Conservation (phyloP, 2,888 invertebrate genomes). For the Ormia ochracea region DNA sequence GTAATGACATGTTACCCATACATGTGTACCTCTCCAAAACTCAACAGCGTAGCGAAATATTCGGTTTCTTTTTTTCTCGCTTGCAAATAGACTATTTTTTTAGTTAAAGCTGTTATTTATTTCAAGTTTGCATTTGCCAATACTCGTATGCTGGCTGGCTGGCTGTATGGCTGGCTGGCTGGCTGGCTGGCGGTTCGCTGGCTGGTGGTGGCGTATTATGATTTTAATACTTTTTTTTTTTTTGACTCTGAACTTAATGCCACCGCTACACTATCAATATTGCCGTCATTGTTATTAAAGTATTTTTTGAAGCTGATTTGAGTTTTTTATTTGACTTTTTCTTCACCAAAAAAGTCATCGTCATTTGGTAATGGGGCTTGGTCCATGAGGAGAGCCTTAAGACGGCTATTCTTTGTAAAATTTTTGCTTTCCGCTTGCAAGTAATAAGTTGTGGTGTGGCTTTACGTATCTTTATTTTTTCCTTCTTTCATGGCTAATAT, state of each 20-base stretch:
- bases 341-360: constrained; percentile 48
- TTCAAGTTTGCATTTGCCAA: constrained; percentile 16
- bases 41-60: neutral
- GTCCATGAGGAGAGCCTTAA: constrained; percentile 59
- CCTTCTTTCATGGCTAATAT: neutral
- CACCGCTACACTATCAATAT: constrained; percentile 59
- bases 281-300: constrained; percentile 58
- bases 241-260: constrained; percentile 24
- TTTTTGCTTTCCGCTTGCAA: constrained; percentile 1
- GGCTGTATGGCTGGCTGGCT: constrained; percentile 21
- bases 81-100: neutral
- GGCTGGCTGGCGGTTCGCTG: constrained; percentile 35
- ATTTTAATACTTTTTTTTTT: neutral
- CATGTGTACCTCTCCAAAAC: neutral
- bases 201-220: constrained; percentile 25
- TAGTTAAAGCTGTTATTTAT: constrained; percentile 21
- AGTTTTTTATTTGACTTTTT: constrained; percentile 1
- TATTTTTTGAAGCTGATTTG: constrained; percentile 50
- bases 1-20: neutral
- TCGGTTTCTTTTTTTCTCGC: neutral
- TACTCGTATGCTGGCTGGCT: too few relatives aligned
- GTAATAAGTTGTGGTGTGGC: constrained; percentile 57
- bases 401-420: constrained; percentile 40
- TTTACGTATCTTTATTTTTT: constrained; percentile 20
- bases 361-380: constrained; percentile 59